Conservation (phyloP, 2,888 invertebrate species). For the Hyposoter dolosus region DNA sequence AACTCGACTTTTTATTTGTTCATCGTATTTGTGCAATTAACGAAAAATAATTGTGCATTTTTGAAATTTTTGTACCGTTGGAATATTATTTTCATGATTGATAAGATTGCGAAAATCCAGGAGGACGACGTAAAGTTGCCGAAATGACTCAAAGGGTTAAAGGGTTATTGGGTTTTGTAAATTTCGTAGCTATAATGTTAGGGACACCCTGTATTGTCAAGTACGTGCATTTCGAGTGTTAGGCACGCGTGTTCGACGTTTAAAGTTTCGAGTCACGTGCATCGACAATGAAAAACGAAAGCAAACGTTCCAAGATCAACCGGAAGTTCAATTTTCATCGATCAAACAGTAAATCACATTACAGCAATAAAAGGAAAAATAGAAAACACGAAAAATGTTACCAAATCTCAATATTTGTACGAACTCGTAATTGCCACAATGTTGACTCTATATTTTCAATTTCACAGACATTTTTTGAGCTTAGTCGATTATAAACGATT, state of each 20-base stretch:
- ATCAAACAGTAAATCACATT: constrained; percentile 7
- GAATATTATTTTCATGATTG: no score
- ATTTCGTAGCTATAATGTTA: background rate
- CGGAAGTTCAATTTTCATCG: constrained; percentile 51
- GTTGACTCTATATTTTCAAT: background rate
- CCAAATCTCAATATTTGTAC: background rate
- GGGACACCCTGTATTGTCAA: background rate
- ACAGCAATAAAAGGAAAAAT: background rate
- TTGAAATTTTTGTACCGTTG: no score
- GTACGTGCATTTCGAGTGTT: constrained; percentile 5
- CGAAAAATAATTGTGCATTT: no score
- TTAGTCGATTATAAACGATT: background rate
- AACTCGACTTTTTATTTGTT: no score
- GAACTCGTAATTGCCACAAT: background rate
- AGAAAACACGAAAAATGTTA: background rate
- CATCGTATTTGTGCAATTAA: no score
- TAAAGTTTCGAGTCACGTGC: constrained; percentile 39
- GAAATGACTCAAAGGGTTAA: background rate
- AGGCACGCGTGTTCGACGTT: constrained; percentile 37
- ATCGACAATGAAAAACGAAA: constrained; percentile 10
- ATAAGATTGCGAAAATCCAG: no score
- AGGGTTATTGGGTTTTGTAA: background rate
- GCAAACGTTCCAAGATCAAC: constrained; percentile 49
- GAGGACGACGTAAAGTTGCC: background rate
- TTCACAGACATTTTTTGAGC: background rate